A percentile compares a stretch with the other conserved stretches of the same genome.
Evolutionary conservation across 2,113 vertebrate genomes (phyloP).

Genomic region (Illadopsis cleaveri): DNA sequence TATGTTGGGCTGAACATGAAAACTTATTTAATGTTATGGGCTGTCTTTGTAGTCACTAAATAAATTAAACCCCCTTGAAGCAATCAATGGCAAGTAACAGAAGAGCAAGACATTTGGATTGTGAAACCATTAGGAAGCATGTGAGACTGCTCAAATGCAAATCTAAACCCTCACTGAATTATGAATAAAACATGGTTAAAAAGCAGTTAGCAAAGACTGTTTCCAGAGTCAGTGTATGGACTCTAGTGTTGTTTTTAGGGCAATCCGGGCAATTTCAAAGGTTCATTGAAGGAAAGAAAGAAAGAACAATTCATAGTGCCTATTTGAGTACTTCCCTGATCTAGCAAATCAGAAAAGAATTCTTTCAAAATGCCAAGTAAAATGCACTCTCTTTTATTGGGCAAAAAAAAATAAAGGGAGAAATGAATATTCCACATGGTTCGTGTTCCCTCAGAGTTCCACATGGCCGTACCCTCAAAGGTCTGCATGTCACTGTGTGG

Average conservation of each 20-base stretch:
- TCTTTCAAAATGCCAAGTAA: not conserved
- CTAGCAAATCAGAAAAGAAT: not conserved
- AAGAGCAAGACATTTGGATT: not conserved
- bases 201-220: not conserved
- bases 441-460: too few relatives aligned
- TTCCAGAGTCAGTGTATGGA: not conserved
- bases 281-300: not conserved
- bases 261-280: not conserved
- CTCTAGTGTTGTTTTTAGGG: not conserved
- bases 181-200: not conserved
- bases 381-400: not conserved
- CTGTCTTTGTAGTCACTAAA: not conserved
- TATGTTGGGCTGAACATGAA: not conserved
- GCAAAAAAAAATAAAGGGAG: too few relatives aligned
- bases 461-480: not conserved
- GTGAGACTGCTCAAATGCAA: not conserved
- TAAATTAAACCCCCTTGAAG: not conserved
- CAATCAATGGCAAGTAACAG: not conserved
- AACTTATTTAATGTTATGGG: not conserved
- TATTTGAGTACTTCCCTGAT: not conserved
- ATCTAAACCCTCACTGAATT: not conserved
- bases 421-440: fast-evolving
- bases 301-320: not conserved
- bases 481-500: not conserved
- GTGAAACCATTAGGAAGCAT: not conserved